phyloP scores from a whole-genome alignment of 1,140 invertebrate species.

The Cotesia glomerata region DNA sequence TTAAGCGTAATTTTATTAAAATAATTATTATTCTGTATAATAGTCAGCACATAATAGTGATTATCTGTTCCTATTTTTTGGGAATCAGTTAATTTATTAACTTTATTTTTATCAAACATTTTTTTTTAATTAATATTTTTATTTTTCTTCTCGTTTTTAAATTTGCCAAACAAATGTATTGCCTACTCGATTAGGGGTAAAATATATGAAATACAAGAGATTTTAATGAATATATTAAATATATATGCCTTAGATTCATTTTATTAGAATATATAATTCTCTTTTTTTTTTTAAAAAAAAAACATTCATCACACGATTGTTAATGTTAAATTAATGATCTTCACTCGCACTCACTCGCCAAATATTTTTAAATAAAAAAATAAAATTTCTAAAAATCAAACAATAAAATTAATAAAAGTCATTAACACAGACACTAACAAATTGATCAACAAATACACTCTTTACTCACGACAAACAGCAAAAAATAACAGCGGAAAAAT shows the following conservation, averaged over 20 bases:
- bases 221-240: constrained; percentile 10
- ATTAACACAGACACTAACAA: not conserved
- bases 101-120: too few relatives aligned
- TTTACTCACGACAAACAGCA: constrained; percentile 16
- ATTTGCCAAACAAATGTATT: constrained; percentile 56
- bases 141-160: constrained; percentile 38
- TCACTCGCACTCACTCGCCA: constrained; percentile 29
- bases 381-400: not conserved
- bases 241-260: not conserved
- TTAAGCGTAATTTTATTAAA: constrained; percentile 9
- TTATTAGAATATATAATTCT: not conserved
- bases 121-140: constrained; percentile 18
- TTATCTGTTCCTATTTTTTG: constrained; percentile 56
- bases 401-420: not conserved
- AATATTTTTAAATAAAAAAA: constrained; percentile 21
- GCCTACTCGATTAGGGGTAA: constrained; percentile 49
- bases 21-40: constrained; percentile 55
- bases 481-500: not conserved
- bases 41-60: constrained; percentile 51
- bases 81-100: constrained; percentile 42
- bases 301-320: not conserved
- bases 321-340: not conserved
- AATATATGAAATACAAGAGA: constrained; percentile 37
- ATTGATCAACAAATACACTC: constrained; percentile 23
- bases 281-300: not conserved